Evolutionary conservation across 2,113 vertebrate species (phyloP), one percentile per base, ranked within the genome.

Genomic region (Thryonomys swinderianus): DNA sequence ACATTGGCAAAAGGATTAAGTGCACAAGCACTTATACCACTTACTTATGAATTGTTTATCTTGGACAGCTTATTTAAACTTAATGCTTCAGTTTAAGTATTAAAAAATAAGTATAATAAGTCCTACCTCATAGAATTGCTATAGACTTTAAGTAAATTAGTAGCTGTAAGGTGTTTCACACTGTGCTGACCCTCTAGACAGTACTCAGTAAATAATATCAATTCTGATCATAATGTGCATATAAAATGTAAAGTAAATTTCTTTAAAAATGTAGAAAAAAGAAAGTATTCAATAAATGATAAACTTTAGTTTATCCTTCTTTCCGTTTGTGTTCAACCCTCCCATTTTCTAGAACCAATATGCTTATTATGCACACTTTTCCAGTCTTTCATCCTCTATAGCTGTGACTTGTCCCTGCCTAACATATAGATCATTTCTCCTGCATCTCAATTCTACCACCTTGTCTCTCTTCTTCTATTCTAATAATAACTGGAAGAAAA

Each of bases 51-150:
- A 84, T 27, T 73, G 45, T 61, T 25, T 79, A 5, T 57, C 37
- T 55, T 89, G 34, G 20, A 32, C 21, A 83, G 91, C 18, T 74
- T 85, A 76, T 55, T 64, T 91, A 96, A 73, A 18, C 9, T 62
- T 80, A 78, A 86, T 67, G 45, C 12, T 48, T 85, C 57, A 32
- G 48, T 71, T 53, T 88, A 62, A 67, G 89, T 30, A 51, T 30
- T 92, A 2, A 40, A 87, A 82, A 86, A 85, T 83, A n/a, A 85
- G 87, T 20, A 66, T 61, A 90, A 64, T 74, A 83, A 83, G 2
- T 62, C 45, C 53, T 51, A 86, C 45, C 84, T 83, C 37, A 45
- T 67, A 51, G 51, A 2, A 45, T 32, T 30, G 14, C 62, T 67
- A 90, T 21, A 30, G 88, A 69, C 61, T 83, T 79, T 69, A 53